Evolutionary conservation across 2,888 invertebrate species (phyloP), one percentile per base, ranked within the genome.

Genomic region (Pycnomerus fuliginosus): DNA sequence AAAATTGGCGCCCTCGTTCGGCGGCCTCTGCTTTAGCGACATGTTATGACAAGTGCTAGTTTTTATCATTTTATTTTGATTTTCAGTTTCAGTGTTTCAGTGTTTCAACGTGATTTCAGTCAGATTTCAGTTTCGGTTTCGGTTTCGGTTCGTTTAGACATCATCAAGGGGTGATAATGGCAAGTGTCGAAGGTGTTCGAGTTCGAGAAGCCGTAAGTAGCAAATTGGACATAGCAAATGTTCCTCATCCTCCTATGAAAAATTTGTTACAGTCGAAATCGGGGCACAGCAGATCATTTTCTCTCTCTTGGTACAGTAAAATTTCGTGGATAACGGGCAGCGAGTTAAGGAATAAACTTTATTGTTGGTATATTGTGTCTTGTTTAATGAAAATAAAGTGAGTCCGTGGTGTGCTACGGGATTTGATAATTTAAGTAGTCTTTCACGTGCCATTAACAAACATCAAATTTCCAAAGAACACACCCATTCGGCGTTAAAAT

Each of bases 401-500:
- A 5, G 5, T 8, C 20, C 20, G 33, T 32, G 7, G 28, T 52
- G 5, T 20, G 11, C 41, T 1, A 17, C 14, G 2, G 43, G 30
- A 14, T 43, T 23, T 14, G 43, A 43, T 15, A 37, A 37, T 24
- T 25, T 34, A 24, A 34, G 35, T 14, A 35, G 28, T 35, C 14
- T 34, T 36, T 28, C 34, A 16, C 30, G 23, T 13, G 29, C 31
- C 10, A 15, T 30, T 1, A 15, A 10, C n/a, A 38, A 44, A 32
- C 38, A 38, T 25, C 17, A 38, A 23, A 44, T 32, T 15, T 44
- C 31, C 1, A 38, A 23, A 30, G 29, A 39, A 24, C 44, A 44
- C 25, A 39, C 32, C 8, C 37, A 33, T n/a, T n/a, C n/a, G n/a
- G n/a, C n/a, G n/a, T n/a, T n/a, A n/a, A n/a, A 44, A 32, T 44